Evolutionary conservation across 2,888 invertebrate species (phyloP), one percentile per base, ranked within the genome.

Genomic region (Onchidella celtica): DNA sequence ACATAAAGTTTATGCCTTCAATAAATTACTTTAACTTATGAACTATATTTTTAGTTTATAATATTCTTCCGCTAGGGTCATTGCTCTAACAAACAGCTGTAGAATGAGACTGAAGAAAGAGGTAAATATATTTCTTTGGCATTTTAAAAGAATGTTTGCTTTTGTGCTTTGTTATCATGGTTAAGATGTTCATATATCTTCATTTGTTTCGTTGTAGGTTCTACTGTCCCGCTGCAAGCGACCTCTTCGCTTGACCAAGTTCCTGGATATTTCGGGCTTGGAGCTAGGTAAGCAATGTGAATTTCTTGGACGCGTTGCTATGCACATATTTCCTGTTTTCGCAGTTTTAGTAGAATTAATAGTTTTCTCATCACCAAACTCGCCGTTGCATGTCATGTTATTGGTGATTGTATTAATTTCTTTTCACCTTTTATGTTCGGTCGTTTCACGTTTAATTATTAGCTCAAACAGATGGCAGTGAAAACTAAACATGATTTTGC

Each of bases 261-360:
- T 86, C 79, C 81, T 91, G 83, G 88, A 91, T 81, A 79, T 91
- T 27, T 90, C 91, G 17, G 87, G 88, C 34, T 82, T 89, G 14
- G 89, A 86, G 57, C 79, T 91, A 59, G 89, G 91, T 91, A 84
- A 85, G 73, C 47, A 27, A 17, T n/a, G 57, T 21, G 47, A 32
- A 32, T 36, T 0, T 36, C 1, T 24, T 57, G 36, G 57, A 57
- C 73, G 17, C 40, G 63, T 82, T 68, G 70, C 75, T 76, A 77
- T 65, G 75, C 72, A 34, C 65, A 9, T 74, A 36, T 63, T 72
- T 76, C 65, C 59, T 40, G 29, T 75, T 73, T 69, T 70, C 80
- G 40, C 63, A 70, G 32, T 79, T 32, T 79, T 69, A 70, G 29
- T 9, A 40, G 57, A 61, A 36, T n/a, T n/a, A n/a, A n/a, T n/a